These are phyloP conservation scores for Pharmacophagus antenor DNA, from an alignment of 2,888 invertebrate genomes.

Conservation along the genomic window DNA sequence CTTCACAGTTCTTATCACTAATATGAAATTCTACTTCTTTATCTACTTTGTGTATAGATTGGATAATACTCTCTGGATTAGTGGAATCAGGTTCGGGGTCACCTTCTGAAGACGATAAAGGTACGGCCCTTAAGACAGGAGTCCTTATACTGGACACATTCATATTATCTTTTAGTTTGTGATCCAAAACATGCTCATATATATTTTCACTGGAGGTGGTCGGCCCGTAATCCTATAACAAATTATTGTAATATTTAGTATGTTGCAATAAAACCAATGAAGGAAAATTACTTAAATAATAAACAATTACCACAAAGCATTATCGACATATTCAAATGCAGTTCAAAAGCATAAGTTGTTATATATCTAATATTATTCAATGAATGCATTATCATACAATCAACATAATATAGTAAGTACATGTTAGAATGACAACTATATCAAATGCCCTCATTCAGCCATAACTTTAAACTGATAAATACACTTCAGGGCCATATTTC, in stretches of 20 bases:
- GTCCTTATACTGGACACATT: constrained; percentile 71
- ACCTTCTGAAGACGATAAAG: constrained; percentile 60
- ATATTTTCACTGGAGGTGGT: constrained; percentile 78
- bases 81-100: constrained; percentile 76
- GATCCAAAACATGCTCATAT: constrained; percentile 71
- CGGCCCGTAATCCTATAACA: constrained; percentile 79
- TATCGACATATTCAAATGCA: constrained; percentile 18
- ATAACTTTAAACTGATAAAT: constrained; percentile 37
- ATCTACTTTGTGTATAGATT: constrained; percentile 60
- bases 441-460: constrained; percentile 47
- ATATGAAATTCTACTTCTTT: constrained; percentile 72
- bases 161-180: constrained; percentile 74
- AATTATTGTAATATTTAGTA: constrained; percentile 33
- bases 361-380: constrained; percentile 28
- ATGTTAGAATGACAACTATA: constrained; percentile 42
- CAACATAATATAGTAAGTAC: constrained; percentile 41
- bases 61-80: constrained; percentile 70
- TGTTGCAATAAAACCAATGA: background rate
- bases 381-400: constrained; percentile 50
- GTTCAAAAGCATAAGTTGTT: background rate
- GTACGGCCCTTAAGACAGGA: constrained; percentile 69
- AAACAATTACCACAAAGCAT: constrained; percentile 5
- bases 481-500: constrained; percentile 15
- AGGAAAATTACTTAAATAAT: too few species aligned
- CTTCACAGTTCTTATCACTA: constrained; percentile 60